These are phyloP conservation scores for Lasioglossum oenotherae DNA, from an alignment of 2,888 invertebrate species.

Conservation along the genomic window DNA sequence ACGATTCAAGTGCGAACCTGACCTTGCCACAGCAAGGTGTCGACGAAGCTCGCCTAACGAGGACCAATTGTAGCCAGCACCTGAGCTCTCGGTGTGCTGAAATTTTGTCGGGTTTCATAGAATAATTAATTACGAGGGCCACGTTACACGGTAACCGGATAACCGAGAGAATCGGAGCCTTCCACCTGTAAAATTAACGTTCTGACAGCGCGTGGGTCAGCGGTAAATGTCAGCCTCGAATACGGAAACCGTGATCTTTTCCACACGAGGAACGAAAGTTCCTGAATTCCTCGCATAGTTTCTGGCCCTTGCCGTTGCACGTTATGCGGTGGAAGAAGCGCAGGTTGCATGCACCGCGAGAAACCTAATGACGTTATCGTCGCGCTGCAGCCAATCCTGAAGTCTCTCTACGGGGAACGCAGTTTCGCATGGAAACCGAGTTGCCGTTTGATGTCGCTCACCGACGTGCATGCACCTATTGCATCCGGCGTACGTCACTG, in stretches of 20 bases:
- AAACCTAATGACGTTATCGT: slow-evolving; percentile 55
- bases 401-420: slow-evolving; percentile 11
- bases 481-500: background rate
- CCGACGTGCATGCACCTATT: background rate
- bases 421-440: slow-evolving; percentile 37
- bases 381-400: slow-evolving; percentile 41
- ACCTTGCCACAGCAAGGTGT: background rate
- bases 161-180: background rate
- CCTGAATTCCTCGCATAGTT: slow-evolving; percentile 13
- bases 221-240: slow-evolving; percentile 29
- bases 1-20: background rate
- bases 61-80: background rate
- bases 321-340: background rate
- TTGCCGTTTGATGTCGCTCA: slow-evolving; percentile 23
- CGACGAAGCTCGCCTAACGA: background rate
- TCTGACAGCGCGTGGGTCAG: background rate
- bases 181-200: slow-evolving; percentile 36
- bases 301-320: background rate
- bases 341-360: slow-evolving; percentile 13
- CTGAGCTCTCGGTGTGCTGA: background rate
- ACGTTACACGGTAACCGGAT: background rate
- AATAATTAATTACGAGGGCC: background rate
- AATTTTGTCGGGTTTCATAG: background rate
- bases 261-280: slow-evolving; percentile 10
- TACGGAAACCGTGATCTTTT: slow-evolving; percentile 17